Evolutionary conservation across 2,888 invertebrate species (phyloP).

Genomic region (Phorcus lineatus): DNA sequence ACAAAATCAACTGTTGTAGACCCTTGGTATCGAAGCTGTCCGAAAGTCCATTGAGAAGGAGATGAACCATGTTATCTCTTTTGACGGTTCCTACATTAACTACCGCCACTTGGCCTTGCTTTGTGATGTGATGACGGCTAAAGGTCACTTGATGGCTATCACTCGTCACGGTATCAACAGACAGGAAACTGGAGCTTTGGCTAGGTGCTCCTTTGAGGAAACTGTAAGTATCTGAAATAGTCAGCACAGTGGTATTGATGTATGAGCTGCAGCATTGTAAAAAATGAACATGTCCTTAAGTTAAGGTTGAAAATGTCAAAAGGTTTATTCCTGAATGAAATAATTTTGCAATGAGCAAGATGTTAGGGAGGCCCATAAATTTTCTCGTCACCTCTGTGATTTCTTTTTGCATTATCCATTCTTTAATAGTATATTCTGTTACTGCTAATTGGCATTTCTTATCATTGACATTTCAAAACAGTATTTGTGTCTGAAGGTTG

Average conservation of each 20-base stretch:
- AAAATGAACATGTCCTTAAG: no score
- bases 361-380: no score
- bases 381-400: no score
- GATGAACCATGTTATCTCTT: slow-evolving; percentile 99
- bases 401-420: no score
- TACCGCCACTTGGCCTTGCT: slow-evolving; percentile 98
- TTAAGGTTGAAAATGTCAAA: no score
- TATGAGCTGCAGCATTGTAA: no score
- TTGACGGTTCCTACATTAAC: slow-evolving; percentile 99
- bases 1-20: slow-evolving; percentile 74
- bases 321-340: no score
- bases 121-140: slow-evolving; percentile 99
- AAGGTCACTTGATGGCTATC: slow-evolving; percentile 99
- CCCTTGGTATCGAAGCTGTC: slow-evolving; percentile 98
- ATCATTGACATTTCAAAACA: neutral
- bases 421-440: neutral
- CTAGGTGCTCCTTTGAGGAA: slow-evolving; percentile 99
- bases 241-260: no score
- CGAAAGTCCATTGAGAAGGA: slow-evolving; percentile 99
- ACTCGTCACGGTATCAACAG: slow-evolving; percentile 99
- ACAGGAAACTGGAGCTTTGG: slow-evolving; percentile 97
- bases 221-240: slow-evolving; percentile 82
- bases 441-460: neutral
- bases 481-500: slow-evolving; percentile 76
- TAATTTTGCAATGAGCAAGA: no score